Conservation (phyloP, 2,113 vertebrate species). For the Puffinus mauretanicus region DNA sequence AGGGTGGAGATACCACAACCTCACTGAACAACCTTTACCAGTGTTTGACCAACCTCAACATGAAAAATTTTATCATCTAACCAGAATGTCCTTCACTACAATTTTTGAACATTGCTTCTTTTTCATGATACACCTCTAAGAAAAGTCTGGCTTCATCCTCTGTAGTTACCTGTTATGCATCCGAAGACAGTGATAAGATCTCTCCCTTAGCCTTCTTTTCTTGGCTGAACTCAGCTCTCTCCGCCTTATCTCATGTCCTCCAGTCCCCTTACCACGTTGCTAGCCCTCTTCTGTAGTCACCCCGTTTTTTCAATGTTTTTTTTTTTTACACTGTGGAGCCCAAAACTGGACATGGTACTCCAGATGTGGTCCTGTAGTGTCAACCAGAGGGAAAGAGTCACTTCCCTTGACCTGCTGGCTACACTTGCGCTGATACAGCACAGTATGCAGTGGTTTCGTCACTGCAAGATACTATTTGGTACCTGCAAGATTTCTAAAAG, state of each 20-base stretch:
- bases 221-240: neutral
- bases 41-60: neutral
- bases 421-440: neutral
- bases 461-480: neutral
- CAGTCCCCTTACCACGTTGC: neutral
- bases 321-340: neutral
- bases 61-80: neutral
- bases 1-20: neutral
- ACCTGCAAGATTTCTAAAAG: neutral
- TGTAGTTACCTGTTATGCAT: neutral
- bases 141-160: neutral
- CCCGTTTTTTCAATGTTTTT: fast-evolving
- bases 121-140: neutral
- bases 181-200: neutral
- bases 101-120: neutral
- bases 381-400: neutral
- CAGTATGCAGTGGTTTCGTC: neutral
- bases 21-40: neutral
- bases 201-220: neutral
- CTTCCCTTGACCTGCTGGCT: neutral
- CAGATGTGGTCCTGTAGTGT: neutral
- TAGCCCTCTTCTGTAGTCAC: neutral
- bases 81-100: neutral
- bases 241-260: neutral
- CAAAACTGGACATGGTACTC: neutral